Base-by-base conservation (phyloP, 2,113 vertebrate genomes). In the Nicator chloris region DNA sequence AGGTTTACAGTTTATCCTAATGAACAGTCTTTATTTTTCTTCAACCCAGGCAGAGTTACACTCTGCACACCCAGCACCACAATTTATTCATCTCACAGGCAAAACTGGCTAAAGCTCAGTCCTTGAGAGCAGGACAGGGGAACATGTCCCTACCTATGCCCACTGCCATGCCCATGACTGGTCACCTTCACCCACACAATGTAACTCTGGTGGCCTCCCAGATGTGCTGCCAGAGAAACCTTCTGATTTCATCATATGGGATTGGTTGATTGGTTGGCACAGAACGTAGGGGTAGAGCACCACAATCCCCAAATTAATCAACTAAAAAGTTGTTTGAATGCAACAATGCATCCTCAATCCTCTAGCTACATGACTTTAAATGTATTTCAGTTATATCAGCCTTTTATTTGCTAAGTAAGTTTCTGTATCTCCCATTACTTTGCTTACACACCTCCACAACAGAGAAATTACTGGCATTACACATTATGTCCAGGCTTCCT, bases 61-160 rank as follows among this genome's bases (percentile, higher is more conserved):
- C n/a, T 30, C 24, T 12, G 24, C 2, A 2, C 22, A 13, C 64
- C 37, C 40, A 42, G 61, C 60, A 78, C 22, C 82, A 50, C 31
- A 35, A 51, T 4, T 64, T 19, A 56, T 35, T 50, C 23, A 51
- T 10, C 49, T 27, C 61, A 39, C 0, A 0, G 45, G 45, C 69
- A 5, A 4, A 81, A 14, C 22, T 44, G 64, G 72, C 56, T 66
- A 37, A 44, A 92, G 37, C 50, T 83, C 13, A 1, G 24, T 70
- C 63, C 68, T 54, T 16, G 59, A 40, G 72, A 70, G 56, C 26
- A 44, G 45, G 21, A n/a, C 31, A 64, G 37, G 33, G 17, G 33
- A 80, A 71, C 17, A 9, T 1, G n/a, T 8, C 51, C 44, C 15
- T 20, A 27, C 2, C 1, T 7, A 2, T 2, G 9, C 9, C n/a